phyloP scores from a whole-genome alignment of 2,888 invertebrate species.

The Pogonocherus hispidulus region DNA sequence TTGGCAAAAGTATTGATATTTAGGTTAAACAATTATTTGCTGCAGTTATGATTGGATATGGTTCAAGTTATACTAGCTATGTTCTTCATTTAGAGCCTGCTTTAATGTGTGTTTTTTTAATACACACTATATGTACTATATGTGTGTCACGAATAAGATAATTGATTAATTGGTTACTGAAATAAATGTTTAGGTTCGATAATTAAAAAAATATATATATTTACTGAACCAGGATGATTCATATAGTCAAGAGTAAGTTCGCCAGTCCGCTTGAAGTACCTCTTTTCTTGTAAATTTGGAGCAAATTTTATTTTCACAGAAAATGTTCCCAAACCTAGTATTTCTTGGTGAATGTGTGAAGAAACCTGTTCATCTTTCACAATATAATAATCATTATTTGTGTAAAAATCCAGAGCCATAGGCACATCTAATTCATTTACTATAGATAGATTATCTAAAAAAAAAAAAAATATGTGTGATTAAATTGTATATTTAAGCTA shows the following conservation, averaged over 20 bases:
- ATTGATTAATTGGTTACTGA: too few species aligned
- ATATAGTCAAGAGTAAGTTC: constrained; percentile 63
- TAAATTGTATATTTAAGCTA: too few species aligned
- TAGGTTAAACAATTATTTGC: too few species aligned
- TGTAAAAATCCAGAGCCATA: constrained; percentile 41
- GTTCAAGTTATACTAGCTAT: too few species aligned
- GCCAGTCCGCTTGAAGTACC: constrained; percentile 55
- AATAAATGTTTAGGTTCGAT: not conserved
- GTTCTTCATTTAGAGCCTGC: too few species aligned
- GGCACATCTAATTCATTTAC: constrained; percentile 71
- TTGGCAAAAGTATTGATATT: too few species aligned
- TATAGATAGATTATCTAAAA: constrained; percentile 71
- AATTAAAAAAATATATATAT: constrained; percentile 18
- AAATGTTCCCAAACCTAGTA: not conserved
- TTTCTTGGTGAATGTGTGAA: constrained; percentile 1
- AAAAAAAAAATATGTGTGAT: too few species aligned
- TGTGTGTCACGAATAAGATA: too few species aligned
- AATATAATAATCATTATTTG: constrained; percentile 45
- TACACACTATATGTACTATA: too few species aligned
- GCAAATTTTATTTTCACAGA: constrained; percentile 46
- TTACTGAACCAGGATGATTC: constrained; percentile 67
- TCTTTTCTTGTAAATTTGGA: constrained; percentile 51
- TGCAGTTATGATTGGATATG: too few species aligned
- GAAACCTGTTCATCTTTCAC: constrained; percentile 27
- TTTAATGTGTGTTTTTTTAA: too few species aligned